Evolutionary conservation across 2,888 invertebrate species (phyloP).

Genomic region (Apotomis turbidana): DNA sequence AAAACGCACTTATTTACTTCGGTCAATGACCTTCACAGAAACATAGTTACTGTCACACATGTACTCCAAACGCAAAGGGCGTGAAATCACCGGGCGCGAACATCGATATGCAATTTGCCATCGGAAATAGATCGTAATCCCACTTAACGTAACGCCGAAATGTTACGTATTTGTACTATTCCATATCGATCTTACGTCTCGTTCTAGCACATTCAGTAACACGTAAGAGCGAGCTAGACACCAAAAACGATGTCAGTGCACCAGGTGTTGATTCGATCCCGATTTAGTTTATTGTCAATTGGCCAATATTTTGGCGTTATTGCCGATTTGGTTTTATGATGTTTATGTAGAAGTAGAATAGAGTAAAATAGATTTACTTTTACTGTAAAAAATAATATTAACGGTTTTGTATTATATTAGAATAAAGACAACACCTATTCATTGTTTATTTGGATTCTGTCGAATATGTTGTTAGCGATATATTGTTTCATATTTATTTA

Average conservation of each 20-base stretch:
- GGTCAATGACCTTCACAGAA: slow-evolving; percentile 15
- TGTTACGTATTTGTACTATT: slow-evolving; percentile 26
- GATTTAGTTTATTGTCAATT: slow-evolving; percentile 21
- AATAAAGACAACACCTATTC: no score
- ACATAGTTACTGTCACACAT: slow-evolving; percentile 20
- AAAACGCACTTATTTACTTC: neutral
- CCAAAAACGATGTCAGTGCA: neutral
- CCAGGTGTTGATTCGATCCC: slow-evolving; percentile 30
- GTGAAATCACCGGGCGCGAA: slow-evolving; percentile 63
- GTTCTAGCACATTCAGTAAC: neutral
- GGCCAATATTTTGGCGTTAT: slow-evolving; percentile 27
- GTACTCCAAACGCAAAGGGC: slow-evolving; percentile 44
- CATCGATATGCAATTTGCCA: slow-evolving; percentile 65
- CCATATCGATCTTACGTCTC: neutral
- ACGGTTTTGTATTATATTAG: no score
- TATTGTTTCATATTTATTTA: no score
- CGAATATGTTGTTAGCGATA: no score
- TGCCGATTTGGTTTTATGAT: slow-evolving; percentile 25
- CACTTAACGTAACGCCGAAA: slow-evolving; percentile 33
- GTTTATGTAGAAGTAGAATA: slow-evolving; percentile 8
- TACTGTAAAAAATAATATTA: no score
- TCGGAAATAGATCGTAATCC: slow-evolving; percentile 46
- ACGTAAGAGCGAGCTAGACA: neutral
- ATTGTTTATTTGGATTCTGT: no score
- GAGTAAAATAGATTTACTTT: neutral